phyloP scores from a whole-genome alignment of 92 coral and sea anemone genomes.

The Pocillopora meandrina region DNA sequence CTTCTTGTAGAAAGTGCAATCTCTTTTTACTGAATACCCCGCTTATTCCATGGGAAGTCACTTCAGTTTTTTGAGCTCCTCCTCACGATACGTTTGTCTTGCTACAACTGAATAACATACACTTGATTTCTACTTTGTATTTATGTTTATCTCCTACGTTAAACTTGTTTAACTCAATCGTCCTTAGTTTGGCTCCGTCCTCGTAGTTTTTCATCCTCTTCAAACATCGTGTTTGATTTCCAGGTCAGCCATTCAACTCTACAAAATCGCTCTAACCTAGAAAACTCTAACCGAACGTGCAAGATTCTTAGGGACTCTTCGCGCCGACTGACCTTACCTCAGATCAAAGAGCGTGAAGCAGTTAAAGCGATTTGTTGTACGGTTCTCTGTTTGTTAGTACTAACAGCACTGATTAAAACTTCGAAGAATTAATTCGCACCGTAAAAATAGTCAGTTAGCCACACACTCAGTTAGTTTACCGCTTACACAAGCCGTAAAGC shows the following conservation, averaged over 20 bases:
- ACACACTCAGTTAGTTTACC: too few relatives aligned
- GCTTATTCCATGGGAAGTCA: too few relatives aligned
- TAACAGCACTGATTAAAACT: not conserved
- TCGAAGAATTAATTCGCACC: too few relatives aligned
- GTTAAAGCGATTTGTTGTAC: not conserved
- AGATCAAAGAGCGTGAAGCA: constrained; percentile 4
- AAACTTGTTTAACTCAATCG: not conserved
- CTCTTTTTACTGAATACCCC: not conserved
- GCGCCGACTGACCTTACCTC: not conserved
- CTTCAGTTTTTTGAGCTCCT: too few relatives aligned
- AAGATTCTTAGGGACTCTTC: not conserved
- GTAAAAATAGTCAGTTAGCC: too few relatives aligned
- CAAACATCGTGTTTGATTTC: not conserved
- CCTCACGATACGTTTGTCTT: too few relatives aligned
- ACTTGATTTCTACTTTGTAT: not conserved
- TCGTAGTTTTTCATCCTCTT: too few relatives aligned
- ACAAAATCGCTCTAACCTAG: too few relatives aligned
- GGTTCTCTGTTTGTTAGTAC: constrained; percentile 1
- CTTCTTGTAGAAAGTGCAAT: not conserved
- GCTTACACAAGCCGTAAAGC: too few relatives aligned
- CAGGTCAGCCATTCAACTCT: not conserved
- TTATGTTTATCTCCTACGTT: not conserved
- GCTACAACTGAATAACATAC: too few relatives aligned
- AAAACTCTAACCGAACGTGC: not conserved
- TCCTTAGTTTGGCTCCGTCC: not conserved